A percentile compares a stretch with the other conserved stretches of the same genome.
phyloP scores from a whole-genome alignment of 2,888 invertebrate species.

The Tenthredo amoena region DNA sequence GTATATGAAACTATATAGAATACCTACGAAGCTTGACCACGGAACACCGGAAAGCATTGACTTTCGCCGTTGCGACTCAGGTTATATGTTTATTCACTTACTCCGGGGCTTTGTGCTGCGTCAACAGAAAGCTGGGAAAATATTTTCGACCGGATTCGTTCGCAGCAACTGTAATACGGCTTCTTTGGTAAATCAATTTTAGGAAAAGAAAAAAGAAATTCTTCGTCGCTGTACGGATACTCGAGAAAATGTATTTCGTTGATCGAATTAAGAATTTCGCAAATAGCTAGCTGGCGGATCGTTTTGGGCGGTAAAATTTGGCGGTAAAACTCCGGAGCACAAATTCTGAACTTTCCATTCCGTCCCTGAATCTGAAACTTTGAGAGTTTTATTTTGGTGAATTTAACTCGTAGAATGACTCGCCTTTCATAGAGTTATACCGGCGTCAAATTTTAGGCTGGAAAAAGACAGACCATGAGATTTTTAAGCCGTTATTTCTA shows the following conservation, averaged over 20 bases:
- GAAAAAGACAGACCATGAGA: background rate
- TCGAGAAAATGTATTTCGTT: background rate
- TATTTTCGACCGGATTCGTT: constrained; percentile 24
- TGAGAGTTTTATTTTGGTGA: background rate
- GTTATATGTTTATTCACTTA: constrained; percentile 36
- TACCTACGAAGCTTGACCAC: constrained; percentile 20
- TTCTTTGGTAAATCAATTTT: constrained; percentile 35
- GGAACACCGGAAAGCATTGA: constrained; percentile 44
- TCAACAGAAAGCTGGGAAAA: constrained; percentile 37
- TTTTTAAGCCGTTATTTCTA: background rate
- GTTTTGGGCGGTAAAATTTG: background rate
- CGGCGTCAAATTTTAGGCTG: background rate
- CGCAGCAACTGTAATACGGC: background rate
- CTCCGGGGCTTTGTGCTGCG: background rate
- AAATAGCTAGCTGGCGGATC: background rate
- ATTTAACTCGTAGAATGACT: background rate
- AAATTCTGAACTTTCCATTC: background rate
- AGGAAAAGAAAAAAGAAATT: background rate
- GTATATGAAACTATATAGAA: constrained; percentile 13
- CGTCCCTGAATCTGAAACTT: background rate
- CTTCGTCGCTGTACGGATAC: background rate
- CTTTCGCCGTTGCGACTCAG: constrained; percentile 9
- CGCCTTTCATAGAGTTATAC: background rate
- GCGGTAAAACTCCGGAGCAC: background rate
- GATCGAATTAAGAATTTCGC: background rate